A percentile compares a stretch with the other conserved stretches of the same genome.
phyloP scores from a whole-genome alignment of 1,140 invertebrate genomes.

The Drosophila aff. region DNA sequence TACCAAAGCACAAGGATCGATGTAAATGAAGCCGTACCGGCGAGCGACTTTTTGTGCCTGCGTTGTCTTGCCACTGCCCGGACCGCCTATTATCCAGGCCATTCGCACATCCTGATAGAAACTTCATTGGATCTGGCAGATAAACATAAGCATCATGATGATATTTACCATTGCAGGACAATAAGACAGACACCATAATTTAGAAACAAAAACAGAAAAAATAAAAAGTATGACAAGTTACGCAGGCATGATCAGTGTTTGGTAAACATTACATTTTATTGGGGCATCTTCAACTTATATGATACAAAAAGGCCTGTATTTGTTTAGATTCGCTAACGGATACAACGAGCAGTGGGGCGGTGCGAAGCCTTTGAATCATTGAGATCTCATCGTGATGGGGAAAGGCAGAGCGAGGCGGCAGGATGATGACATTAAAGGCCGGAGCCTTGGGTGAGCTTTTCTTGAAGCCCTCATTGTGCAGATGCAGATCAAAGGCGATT shows the following conservation, averaged over 20 bases:
- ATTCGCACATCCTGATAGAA: constrained; percentile 29
- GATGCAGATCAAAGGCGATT: constrained; percentile 77
- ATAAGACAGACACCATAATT: background rate
- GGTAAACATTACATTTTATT: background rate
- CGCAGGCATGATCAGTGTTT: background rate
- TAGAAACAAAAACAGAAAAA: background rate
- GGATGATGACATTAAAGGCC: constrained; percentile 64
- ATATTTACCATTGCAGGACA: constrained; percentile 34
- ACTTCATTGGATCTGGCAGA: background rate
- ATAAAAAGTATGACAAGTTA: constrained; percentile 25
- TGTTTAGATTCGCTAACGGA: constrained; percentile 82
- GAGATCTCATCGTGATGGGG: constrained; percentile 64
- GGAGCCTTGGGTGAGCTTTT: constrained; percentile 67
- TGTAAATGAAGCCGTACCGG: constrained; percentile 37
- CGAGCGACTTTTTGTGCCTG: constrained; percentile 31
- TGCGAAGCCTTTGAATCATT: constrained; percentile 37
- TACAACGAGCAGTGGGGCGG: constrained; percentile 66
- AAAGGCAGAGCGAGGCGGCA: constrained; percentile 53
- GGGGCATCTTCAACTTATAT: constrained; percentile 66
- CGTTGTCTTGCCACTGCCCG: constrained; percentile 51
- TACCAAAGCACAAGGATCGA: constrained; percentile 32
- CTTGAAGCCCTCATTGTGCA: constrained; percentile 72
- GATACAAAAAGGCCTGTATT: constrained; percentile 81
- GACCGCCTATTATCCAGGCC: constrained; percentile 52
- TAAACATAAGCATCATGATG: background rate